Evolutionary conservation across 1,140 invertebrate genomes (phyloP).

Genomic region (Drosophila arizonae): DNA sequence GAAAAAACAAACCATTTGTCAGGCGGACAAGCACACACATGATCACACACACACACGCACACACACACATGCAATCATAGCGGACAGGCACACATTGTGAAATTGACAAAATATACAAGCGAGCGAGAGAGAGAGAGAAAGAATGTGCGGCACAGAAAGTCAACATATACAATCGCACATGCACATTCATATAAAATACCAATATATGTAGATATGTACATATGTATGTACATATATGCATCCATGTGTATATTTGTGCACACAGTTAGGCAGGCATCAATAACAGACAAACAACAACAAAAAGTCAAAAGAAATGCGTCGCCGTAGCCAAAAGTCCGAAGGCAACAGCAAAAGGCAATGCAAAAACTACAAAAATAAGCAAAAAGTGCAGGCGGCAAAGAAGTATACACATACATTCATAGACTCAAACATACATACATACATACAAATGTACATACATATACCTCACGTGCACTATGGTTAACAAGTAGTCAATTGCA

Average conservation of each 20-base stretch:
- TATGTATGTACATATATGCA: not conserved
- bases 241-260: not conserved
- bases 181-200: not conserved
- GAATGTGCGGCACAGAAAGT: slow-evolving; percentile 23
- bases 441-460: not conserved
- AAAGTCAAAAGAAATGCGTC: slow-evolving; percentile 27
- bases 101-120: slow-evolving; percentile 46
- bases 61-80: not conserved
- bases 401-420: not conserved
- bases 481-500: not conserved
- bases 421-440: slow-evolving; percentile 1
- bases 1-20: slow-evolving; percentile 53
- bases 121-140: slow-evolving; percentile 6
- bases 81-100: slow-evolving; percentile 16
- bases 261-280: slow-evolving; percentile 28
- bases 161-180: slow-evolving; percentile 22
- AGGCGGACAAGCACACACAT: slow-evolving; percentile 28
- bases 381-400: slow-evolving; percentile 31
- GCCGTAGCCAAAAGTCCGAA: slow-evolving; percentile 33
- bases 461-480: not conserved
- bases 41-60: slow-evolving; percentile 1
- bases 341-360: slow-evolving; percentile 34
- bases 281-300: slow-evolving; percentile 36
- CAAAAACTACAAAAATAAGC: slow-evolving; percentile 30
- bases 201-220: not conserved